A percentile compares a stretch with the other conserved stretches of the same genome.
phyloP scores from a whole-genome alignment of 2,888 invertebrate species.

The Limnephilus marmoratus region DNA sequence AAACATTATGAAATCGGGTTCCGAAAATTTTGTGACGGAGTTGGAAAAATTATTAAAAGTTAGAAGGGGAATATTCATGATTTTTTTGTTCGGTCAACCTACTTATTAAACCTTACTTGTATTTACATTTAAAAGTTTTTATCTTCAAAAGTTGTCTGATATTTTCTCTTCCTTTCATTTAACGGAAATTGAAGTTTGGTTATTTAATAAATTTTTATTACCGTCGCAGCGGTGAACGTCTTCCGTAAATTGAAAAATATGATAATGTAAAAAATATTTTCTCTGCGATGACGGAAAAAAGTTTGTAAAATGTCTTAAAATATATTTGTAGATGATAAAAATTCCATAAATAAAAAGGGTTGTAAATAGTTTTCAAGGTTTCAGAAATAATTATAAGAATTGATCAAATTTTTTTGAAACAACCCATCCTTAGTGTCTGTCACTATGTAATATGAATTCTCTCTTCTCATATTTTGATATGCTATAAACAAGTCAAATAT shows the following conservation, averaged over 20 bases:
- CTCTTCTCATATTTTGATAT: too few species aligned
- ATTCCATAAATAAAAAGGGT: too few species aligned
- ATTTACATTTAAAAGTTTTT: neutral
- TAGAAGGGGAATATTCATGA: neutral
- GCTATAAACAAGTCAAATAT: too few species aligned
- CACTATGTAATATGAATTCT: too few species aligned
- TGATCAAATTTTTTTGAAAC: too few species aligned
- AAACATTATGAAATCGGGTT: neutral
- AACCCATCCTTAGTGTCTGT: too few species aligned
- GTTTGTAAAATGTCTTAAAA: too few species aligned
- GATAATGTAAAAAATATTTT: neutral
- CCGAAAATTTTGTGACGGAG: neutral
- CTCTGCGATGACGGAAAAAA: neutral
- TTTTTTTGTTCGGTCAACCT: neutral
- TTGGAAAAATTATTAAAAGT: conserved; percentile 7
- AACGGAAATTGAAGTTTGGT: neutral
- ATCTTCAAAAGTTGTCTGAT: neutral
- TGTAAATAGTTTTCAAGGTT: too few species aligned
- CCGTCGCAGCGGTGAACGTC: neutral
- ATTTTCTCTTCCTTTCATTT: neutral
- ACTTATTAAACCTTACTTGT: neutral
- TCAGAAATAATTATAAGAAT: too few species aligned
- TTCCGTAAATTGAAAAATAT: too few species aligned
- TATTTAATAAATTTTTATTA: neutral
- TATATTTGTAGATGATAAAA: too few species aligned